These are phyloP conservation scores for Mesorhabditis belari DNA, from an alignment of 2,888 invertebrate genomes.

Conservation along the genomic window DNA sequence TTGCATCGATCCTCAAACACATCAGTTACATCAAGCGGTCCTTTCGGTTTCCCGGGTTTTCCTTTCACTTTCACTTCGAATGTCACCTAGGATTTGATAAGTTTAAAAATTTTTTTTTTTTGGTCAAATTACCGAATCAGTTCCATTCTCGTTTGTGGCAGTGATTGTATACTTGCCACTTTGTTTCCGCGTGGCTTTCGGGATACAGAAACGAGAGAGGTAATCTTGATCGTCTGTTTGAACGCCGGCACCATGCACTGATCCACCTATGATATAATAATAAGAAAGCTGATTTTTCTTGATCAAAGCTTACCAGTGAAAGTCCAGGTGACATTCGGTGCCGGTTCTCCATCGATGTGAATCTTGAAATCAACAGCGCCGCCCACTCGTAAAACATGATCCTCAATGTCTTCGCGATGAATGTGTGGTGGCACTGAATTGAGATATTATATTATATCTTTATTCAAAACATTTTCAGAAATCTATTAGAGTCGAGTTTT, in stretches of 20 bases:
- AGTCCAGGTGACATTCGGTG: constrained; percentile 87
- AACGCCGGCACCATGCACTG: constrained; percentile 31
- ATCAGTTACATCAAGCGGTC: constrained; percentile 82
- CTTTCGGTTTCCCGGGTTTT: constrained; percentile 77
- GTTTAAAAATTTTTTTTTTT: no score
- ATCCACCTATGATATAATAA: no score
- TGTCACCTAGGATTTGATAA: constrained; percentile 73
- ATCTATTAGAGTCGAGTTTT: no score
- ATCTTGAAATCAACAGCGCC: constrained; percentile 82
- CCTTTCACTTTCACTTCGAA: constrained; percentile 58
- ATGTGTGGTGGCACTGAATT: constrained; percentile 64
- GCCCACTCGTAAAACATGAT: constrained; percentile 83
- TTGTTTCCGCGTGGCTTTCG: constrained; percentile 55
- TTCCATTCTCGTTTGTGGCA: constrained; percentile 57
- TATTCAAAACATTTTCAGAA: no score
- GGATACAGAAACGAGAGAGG: constrained; percentile 53
- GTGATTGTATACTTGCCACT: constrained; percentile 57
- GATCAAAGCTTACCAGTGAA: constrained; percentile 71
- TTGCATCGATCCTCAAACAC: constrained; percentile 91
- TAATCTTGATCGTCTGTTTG: constrained; percentile 45
- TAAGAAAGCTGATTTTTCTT: constrained; percentile 52
- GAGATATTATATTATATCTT: no score
- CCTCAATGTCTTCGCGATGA: constrained; percentile 72
- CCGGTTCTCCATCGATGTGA: constrained; percentile 89
- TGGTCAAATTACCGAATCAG: no score